These are phyloP conservation scores for Prolemur simus DNA, from an alignment of 2,113 vertebrate genomes.

Conservation along the genomic window DNA sequence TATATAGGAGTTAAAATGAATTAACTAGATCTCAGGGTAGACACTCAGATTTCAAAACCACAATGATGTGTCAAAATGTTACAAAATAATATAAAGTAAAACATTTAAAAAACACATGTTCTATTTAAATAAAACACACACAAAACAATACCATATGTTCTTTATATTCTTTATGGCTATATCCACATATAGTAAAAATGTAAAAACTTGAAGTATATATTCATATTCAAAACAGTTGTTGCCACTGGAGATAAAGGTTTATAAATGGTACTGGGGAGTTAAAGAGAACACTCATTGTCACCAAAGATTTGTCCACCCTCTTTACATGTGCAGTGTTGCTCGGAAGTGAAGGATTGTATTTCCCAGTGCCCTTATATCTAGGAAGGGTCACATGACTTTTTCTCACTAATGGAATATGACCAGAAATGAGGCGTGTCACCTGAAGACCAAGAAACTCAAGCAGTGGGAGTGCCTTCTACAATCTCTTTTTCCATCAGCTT, in stretches of 20 bases:
- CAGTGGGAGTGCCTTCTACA: not conserved
- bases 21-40: not conserved
- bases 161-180: constrained; percentile 19
- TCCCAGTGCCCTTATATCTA: not conserved
- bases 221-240: not conserved
- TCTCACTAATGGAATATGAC: not conserved
- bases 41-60: not conserved
- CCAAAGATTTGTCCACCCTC: not conserved
- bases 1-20: not conserved
- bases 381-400: not conserved
- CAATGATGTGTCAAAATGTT: not conserved
- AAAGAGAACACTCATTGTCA: not conserved
- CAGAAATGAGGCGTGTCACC: not conserved
- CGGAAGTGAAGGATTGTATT: not conserved
- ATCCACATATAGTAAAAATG: not conserved
- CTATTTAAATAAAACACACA: not conserved
- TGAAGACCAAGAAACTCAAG: not conserved
- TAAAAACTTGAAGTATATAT: not conserved
- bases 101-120: not conserved
- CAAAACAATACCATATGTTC: not conserved
- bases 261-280: not conserved
- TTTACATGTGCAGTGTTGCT: not conserved
- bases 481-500: not conserved
- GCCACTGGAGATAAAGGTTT: not conserved
- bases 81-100: not conserved